Base-by-base conservation (phyloP, 2,797 vertebrate genomes). In the Anisognathus igniventris region DNA sequence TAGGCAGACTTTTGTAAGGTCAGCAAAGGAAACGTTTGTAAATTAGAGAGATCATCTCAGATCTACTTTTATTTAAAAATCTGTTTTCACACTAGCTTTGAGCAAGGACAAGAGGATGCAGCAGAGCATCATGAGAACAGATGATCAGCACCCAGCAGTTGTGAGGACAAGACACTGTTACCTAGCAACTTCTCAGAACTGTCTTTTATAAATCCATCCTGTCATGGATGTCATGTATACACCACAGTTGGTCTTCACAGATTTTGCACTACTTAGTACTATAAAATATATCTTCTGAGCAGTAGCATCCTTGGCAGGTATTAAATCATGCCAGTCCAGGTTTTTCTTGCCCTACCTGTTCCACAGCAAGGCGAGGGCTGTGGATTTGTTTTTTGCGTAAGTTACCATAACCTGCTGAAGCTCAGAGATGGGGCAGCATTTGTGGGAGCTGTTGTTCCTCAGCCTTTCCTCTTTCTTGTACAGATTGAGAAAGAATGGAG, bases 141-240 rank as follows among this genome's bases (percentile, higher is more conserved):
- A 94, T 56, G 21, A 84, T 72, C 35, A 45, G 35, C 3, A 22
- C 37, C 85, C 40, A 17, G 81, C 5, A 7, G 65, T 28, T 84
- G 62, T 80, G 57, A 94, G 61, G 86, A 92, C 81, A 91, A 84
- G 88, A 68, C 83, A 87, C 61, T 42, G 94, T 96, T 87, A 93
- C 95, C 93, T 94, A 96, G 92, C 94, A 96, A 91, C 92, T 93
- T 92, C 66, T 81, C 50, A 80, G 65, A 72, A 50, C 39, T 70
- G 67, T 88, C 92, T 94, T 72, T 64, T 79, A 74, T 50, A 94
- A 93, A 92, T 85, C 67, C 10, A 57, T 73, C 30, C 71, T 90
- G 71, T 90, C 86, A 61, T 18, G 74, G 77, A 35, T 90, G 83
- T 83, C 86, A 80, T 8, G 4, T 53, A 73, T 21, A 62, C 0